Evolutionary conservation across 2,888 invertebrate species (phyloP).

Genomic region (Cephonodes hylas): DNA sequence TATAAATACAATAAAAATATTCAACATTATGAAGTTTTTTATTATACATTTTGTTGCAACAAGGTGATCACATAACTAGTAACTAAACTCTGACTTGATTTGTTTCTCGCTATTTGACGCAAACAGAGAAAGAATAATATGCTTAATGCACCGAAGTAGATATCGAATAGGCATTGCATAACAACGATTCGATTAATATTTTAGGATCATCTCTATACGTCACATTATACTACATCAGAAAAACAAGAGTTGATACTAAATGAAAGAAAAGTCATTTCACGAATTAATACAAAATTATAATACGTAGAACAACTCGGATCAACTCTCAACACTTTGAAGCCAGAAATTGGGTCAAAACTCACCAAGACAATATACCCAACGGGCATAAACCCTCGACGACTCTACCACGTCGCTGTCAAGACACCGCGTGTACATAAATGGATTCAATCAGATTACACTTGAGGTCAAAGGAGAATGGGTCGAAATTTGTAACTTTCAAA

Average conservation of each 20-base stretch:
- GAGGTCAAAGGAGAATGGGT: slow-evolving; percentile 6
- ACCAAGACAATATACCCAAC: neutral
- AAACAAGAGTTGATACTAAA: too few species aligned
- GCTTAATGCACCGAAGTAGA: too few species aligned
- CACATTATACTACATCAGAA: too few species aligned
- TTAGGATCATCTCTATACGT: too few species aligned
- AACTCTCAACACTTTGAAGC: neutral
- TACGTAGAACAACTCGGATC: neutral
- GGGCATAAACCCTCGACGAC: neutral
- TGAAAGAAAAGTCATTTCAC: too few species aligned
- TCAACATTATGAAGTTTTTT: neutral
- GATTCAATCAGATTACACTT: slow-evolving; percentile 10
- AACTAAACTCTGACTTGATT: too few species aligned
- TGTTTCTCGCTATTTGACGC: too few species aligned
- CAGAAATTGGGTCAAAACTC: neutral
- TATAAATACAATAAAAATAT: neutral
- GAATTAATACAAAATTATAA: neutral
- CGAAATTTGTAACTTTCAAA: slow-evolving; percentile 33
- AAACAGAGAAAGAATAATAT: too few species aligned
- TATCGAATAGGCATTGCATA: too few species aligned
- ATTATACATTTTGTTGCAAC: too few species aligned
- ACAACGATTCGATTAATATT: too few species aligned
- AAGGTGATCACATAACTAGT: too few species aligned
- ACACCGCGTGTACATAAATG: neutral
- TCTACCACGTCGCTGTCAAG: neutral